phyloP scores from a whole-genome alignment of 2,888 invertebrate genomes.

The Epinotia ramella region DNA sequence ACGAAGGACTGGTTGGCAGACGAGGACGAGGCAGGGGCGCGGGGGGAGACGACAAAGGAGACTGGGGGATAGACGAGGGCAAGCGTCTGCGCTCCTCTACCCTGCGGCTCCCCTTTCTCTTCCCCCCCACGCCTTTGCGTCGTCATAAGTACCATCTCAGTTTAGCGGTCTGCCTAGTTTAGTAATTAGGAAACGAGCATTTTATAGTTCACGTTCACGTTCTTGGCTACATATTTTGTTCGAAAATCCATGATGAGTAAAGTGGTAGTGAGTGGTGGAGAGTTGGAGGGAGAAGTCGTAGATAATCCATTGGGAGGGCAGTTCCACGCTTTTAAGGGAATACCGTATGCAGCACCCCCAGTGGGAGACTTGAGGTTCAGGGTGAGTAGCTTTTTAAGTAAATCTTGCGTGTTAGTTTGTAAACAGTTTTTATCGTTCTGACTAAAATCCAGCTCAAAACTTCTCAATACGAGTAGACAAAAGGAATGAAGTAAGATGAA shows the following conservation, averaged over 20 bases:
- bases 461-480: too few relatives aligned
- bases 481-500: background rate
- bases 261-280: constrained; percentile 60
- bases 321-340: constrained; percentile 69
- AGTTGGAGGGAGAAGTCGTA: constrained; percentile 61
- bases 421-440: background rate
- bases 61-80: too few relatives aligned
- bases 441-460: background rate
- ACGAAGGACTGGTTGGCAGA: too few relatives aligned
- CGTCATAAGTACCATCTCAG: too few relatives aligned
- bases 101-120: too few relatives aligned
- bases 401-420: background rate
- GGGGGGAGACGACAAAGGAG: too few relatives aligned
- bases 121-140: too few relatives aligned
- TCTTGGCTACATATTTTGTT: background rate
- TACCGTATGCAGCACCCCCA: constrained; percentile 82
- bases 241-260: constrained; percentile 22
- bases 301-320: constrained; percentile 57
- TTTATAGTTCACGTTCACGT: background rate
- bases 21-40: too few relatives aligned
- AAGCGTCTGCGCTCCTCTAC: too few relatives aligned
- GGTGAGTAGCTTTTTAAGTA: constrained; percentile 56
- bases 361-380: constrained; percentile 78
- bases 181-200: background rate
- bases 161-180: background rate